Conservation (phyloP, 2,113 vertebrate genomes). For the chimpanzee (Pan troglodytes) region NHGRI_mPanTro3-v2.1_pri NC_072416.2:81356501-81357000, state of each 20-base stretch:
- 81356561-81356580: not conserved
- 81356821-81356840: too few species aligned
- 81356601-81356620: not conserved
- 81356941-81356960: not conserved
- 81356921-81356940: not conserved
- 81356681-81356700: accelerated
- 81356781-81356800: accelerated
- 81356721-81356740: not conserved
- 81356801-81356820: accelerated
- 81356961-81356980: not conserved
- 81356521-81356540: not conserved
- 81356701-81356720: not conserved
- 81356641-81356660: not conserved
- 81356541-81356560: not conserved
- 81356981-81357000: not conserved
- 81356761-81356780: accelerated
- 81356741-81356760: too few species aligned
- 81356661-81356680: not conserved
- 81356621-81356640: not conserved
- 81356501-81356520: too few species aligned
- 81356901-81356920: not conserved
- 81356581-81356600: not conserved
- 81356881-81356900: not conserved
- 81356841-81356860: not conserved
- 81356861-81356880: too few species aligned